Evolutionary conservation across 2,797 vertebrate genomes (phyloP), one percentile per base, ranked within the genome.

Genomic region (Sphenodon punctatus): DNA sequence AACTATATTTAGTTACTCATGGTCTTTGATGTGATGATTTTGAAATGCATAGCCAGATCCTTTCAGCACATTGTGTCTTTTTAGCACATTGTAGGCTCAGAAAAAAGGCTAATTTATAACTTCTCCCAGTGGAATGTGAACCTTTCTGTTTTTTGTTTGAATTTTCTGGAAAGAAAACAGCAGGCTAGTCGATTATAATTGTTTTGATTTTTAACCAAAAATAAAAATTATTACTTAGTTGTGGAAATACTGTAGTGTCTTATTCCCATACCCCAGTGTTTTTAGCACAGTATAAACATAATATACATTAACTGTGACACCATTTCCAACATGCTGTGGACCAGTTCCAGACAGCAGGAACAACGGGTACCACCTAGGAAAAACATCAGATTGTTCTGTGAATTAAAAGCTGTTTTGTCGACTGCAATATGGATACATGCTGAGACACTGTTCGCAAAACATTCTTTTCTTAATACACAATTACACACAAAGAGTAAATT

Each of bases 391-490:
- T 90, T 78, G 13, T 84, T 85, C 49, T 91, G 71, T 82, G 84
- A 86, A 88, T 89, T 89, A 89, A 90, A 93, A 91, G 83, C 71
- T 88, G 65, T 27, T 85, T 84, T 83, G 27, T 71, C 76, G 61
- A 67, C 85, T 86, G 48, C 34, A 51, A 22, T 88, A n/a, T 34
- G 79, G 58, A 22, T 82, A 23, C 89, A 86, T 74, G 88, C 90
- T 93, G 90, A 71, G 90, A 79, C 69, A 80, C 13, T 1, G 81
- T 75, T 78, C 79, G 83, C 45, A 85, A 93, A 75, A 76, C 45
- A 58, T 87, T 84, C 41, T 77, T 89, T 85, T 90, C 1, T 6
- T 83, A 80, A 86, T 80, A 72, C 3, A 73, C 63, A 86, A 65
- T 84, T 88, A 61, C 59, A 61, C 75, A 70, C 86, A 88, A 75